phyloP scores from a whole-genome alignment of 2,113 vertebrate genomes.

The Lamprotornis superbus region DNA sequence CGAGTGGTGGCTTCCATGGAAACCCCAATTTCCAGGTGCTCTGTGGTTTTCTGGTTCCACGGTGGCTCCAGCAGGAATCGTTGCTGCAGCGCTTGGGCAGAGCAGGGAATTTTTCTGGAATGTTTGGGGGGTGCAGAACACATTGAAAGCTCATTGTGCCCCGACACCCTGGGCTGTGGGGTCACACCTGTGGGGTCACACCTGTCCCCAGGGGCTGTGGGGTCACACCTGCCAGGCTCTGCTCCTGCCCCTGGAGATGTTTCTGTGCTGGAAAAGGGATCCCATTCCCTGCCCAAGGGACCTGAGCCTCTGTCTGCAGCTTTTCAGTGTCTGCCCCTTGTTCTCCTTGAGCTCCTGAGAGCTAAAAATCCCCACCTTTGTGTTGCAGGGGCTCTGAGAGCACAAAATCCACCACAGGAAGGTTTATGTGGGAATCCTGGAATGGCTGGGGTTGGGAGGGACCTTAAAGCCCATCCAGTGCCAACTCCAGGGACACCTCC shows the following conservation, averaged over 20 bases:
- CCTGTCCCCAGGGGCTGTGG: too few relatives aligned
- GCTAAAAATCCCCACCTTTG: not conserved
- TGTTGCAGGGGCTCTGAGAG: not conserved
- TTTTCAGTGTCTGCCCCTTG: fast-evolving
- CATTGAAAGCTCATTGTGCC: fast-evolving
- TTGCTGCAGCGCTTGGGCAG: not conserved
- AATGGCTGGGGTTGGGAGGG: not conserved
- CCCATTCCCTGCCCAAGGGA: not conserved
- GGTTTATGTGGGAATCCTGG: not conserved
- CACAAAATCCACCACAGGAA: fast-evolving
- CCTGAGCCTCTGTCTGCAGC: not conserved
- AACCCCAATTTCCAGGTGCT: not conserved
- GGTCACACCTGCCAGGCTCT: not conserved
- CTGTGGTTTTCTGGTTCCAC: not conserved
- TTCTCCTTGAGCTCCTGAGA: not conserved
- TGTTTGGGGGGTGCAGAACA: not conserved
- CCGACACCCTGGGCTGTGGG: fast-evolving
- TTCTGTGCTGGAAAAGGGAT: not conserved
- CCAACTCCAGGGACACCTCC: not conserved
- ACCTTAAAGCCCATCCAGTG: not conserved
- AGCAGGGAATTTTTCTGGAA: not conserved
- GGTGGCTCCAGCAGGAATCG: not conserved
- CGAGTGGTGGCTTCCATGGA: slow-evolving; percentile 5
- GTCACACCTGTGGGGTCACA: not conserved
- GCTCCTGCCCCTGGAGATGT: not conserved